Base-by-base conservation (phyloP, 2,797 vertebrate genomes). In the Chelonia mydas region DNA sequence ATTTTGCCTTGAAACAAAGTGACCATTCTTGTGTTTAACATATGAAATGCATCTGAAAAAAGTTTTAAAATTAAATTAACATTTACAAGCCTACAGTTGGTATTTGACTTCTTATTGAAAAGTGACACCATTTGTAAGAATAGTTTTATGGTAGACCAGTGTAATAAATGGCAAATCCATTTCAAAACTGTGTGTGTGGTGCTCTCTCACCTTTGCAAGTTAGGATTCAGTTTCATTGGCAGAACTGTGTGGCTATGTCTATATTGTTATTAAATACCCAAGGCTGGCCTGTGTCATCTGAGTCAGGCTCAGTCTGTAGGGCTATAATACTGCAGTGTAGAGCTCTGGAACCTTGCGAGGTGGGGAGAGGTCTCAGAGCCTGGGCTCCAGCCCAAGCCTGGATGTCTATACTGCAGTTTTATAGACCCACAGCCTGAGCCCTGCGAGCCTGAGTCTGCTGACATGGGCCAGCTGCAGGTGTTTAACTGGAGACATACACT, bases 371-470 rank as follows among this genome's bases (percentile, higher is more conserved):
- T 68, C 17, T n/a, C 65, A 68, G n/a, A 37, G n/a, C 65, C 9
- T 37, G 19, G 17, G 61, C 13, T n/a, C 61, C 16, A 37, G 65
- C 65, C 19, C n/a, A 23, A 37, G 9, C n/a, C 8, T 37, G 10
- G 65, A 68, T 37, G n/a, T 11, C n/a, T 68, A 37, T 21, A 37
- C 19, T 68, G n/a, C n/a, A 68, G 19, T 37, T 65, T 37, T 68
- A 68, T 68, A 68, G 19, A 23, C 17, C n/a, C n/a, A n/a, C n/a
- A 37, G 19, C 65, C n/a, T 4, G 5, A 68, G 19, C 17, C 19
- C 19, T 1, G 4, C 10, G 1, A 37, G n/a, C n/a, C n/a, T 37
- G 10, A 37, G 33, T 21, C 17, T 19, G n/a, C 3, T 21, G 65
- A 68, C n/a, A 23, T 37, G 5, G 19, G 65, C n/a, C n/a, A 68